These are phyloP conservation scores for Ametastegia equiseti DNA, from an alignment of 2,888 invertebrate genomes.

Conservation along the genomic window DNA sequence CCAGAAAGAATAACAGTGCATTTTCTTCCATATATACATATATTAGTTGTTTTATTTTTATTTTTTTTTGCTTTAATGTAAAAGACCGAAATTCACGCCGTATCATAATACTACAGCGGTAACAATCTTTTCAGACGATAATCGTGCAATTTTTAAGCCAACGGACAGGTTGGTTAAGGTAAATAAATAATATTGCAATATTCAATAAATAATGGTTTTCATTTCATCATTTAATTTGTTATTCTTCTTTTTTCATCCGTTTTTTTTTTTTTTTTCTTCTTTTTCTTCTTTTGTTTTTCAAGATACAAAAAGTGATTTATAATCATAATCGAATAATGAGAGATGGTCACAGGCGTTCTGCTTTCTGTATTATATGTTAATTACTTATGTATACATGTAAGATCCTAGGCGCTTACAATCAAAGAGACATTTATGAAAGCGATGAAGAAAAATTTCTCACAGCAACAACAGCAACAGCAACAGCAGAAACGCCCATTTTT, in stretches of 20 bases:
- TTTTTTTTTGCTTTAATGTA: not conserved
- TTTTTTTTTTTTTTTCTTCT: not conserved
- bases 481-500: too few species aligned
- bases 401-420: too few species aligned
- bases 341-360: not conserved
- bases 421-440: too few species aligned
- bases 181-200: not conserved
- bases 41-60: too few species aligned
- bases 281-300: not conserved
- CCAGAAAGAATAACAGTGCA: not conserved
- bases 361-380: not conserved
- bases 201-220: slow-evolving; percentile 1
- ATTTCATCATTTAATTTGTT: not conserved
- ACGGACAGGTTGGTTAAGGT: too few species aligned
- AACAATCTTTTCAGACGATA: not conserved
- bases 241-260: not conserved
- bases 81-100: slow-evolving; percentile 1
- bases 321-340: not conserved
- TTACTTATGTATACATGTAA: not conserved
- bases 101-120: too few species aligned
- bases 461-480: too few species aligned
- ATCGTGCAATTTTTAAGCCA: not conserved
- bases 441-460: too few species aligned
- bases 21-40: too few species aligned
- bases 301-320: slow-evolving; percentile 43